A percentile compares a stretch with the other conserved stretches of the same genome.
Conservation (phyloP, 2,113 vertebrate genomes). For the Vidua chalybeata region DNA sequence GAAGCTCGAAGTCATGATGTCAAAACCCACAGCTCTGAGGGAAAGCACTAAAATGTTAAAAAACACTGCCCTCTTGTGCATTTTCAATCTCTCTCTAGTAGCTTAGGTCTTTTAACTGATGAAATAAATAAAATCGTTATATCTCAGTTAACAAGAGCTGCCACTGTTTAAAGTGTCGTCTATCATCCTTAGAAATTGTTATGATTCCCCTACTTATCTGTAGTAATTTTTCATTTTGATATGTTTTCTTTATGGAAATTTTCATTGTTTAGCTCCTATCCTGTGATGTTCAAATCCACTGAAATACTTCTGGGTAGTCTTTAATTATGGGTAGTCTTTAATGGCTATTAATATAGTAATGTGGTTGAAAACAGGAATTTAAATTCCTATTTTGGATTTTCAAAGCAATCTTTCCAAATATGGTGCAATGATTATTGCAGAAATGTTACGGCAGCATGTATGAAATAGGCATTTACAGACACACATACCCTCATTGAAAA, state of each 20-base stretch:
- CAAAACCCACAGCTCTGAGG: neutral
- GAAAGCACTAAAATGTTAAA: neutral
- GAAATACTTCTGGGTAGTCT: neutral
- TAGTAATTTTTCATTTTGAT: neutral
- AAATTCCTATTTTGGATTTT: neutral
- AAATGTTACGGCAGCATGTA: neutral
- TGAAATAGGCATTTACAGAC: neutral
- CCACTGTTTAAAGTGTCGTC: neutral
- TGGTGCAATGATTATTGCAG: neutral
- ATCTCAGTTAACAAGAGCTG: neutral
- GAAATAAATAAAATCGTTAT: neutral
- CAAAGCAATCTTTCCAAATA: neutral
- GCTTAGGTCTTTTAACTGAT: neutral
- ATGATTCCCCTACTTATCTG: neutral
- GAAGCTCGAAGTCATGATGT: neutral
- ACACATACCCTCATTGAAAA: neutral
- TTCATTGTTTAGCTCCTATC: neutral
- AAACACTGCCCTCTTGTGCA: neutral
- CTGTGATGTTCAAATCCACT: neutral
- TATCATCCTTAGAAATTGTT: neutral
- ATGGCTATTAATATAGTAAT: neutral
- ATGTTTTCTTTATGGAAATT: neutral
- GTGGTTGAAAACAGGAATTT: neutral
- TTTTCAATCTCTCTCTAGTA: neutral
- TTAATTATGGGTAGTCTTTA: neutral